Evolutionary conservation across 2,888 invertebrate genomes (phyloP).

Genomic region (Aphrophora alni): DNA sequence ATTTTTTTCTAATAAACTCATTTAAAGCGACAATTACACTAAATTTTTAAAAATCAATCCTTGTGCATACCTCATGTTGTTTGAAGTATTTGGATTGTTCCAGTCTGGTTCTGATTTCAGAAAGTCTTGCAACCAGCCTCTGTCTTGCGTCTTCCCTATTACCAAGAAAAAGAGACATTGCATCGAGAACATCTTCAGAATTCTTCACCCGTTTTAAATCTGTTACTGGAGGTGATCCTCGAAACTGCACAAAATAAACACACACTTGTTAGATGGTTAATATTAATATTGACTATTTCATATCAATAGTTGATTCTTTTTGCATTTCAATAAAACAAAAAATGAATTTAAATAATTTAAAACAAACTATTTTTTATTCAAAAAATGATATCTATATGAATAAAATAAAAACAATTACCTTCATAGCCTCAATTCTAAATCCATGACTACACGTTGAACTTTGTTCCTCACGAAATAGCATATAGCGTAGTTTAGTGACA

Average conservation of each 20-base stretch:
- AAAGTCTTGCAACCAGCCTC: slow-evolving; percentile 74
- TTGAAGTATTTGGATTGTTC: slow-evolving; percentile 86
- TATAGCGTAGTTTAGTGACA: slow-evolving; percentile 95
- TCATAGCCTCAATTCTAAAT: slow-evolving; percentile 95
- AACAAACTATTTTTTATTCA: too few species aligned
- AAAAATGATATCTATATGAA: background rate
- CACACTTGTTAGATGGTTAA: background rate
- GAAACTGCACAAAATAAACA: slow-evolving; percentile 59
- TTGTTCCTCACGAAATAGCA: slow-evolving; percentile 93
- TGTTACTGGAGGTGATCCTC: slow-evolving; percentile 81
- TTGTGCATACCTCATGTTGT: slow-evolving; percentile 76
- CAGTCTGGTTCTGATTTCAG: slow-evolving; percentile 77
- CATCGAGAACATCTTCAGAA: slow-evolving; percentile 73
- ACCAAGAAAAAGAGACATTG: slow-evolving; percentile 77
- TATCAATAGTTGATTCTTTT: background rate
- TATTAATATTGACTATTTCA: background rate
- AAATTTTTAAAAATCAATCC: too few species aligned
- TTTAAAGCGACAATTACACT: too few species aligned
- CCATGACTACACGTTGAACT: slow-evolving; percentile 93
- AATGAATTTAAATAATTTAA: too few species aligned
- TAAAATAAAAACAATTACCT: slow-evolving; percentile 58
- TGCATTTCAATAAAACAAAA: too few species aligned
- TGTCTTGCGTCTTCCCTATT: slow-evolving; percentile 69
- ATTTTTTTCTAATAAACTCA: too few species aligned
- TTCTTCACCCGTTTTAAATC: slow-evolving; percentile 88